Conservation (phyloP, 2,797 vertebrate genomes). For the Prunella strophiata region DNA sequence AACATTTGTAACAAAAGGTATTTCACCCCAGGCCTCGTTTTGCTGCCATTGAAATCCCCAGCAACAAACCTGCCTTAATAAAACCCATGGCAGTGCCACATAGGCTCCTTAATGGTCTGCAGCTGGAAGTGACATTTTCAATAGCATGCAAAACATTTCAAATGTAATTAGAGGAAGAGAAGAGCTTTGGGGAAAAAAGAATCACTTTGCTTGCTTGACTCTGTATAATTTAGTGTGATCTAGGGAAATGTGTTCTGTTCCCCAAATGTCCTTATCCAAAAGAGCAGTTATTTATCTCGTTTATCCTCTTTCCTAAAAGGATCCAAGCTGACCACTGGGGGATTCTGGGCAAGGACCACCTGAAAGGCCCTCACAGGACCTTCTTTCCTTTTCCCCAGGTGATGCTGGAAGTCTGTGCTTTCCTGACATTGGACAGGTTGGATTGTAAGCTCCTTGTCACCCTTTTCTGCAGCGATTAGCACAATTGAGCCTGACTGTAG, state of each 20-base stretch:
- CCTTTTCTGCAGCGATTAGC: background rate
- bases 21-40: background rate
- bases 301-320: background rate
- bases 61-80: slow-evolving; percentile 1
- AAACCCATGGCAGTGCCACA: background rate
- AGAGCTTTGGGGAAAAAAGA: slow-evolving; percentile 47
- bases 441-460: background rate
- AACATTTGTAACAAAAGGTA: background rate
- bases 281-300: background rate
- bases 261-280: background rate
- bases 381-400: background rate
- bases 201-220: slow-evolving; percentile 32
- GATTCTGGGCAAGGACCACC: background rate
- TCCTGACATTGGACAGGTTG: background rate
- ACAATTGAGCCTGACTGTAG: background rate
- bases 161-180: slow-evolving; percentile 57
- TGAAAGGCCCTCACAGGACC: background rate
- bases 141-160: slow-evolving; percentile 47
- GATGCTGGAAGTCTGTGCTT: background rate
- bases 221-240: slow-evolving; percentile 21
- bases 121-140: slow-evolving; percentile 64
- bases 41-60: background rate
- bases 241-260: background rate
- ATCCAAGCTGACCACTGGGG: background rate
- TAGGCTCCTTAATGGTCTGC: background rate